Conservation (phyloP, 2,113 vertebrate genomes). For the Pelmatolapia mariae region DNA sequence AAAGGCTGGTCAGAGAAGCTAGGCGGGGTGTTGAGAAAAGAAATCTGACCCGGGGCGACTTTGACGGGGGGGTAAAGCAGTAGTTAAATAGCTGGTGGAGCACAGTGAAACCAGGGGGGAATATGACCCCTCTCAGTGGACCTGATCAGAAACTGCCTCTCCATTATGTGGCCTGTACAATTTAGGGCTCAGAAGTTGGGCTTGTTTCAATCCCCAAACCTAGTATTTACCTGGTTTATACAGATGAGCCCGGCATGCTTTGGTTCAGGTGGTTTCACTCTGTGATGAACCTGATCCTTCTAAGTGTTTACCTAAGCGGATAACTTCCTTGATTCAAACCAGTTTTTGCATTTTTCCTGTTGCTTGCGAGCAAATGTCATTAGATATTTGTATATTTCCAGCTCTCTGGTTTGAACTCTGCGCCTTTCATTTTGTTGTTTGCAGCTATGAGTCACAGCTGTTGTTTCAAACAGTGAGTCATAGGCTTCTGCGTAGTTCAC, state of each 20-base stretch:
- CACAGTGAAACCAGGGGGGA: constrained; percentile 42
- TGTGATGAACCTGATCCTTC: constrained; percentile 6
- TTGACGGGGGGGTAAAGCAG: constrained; percentile 19
- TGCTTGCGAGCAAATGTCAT: background rate
- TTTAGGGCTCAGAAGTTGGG: background rate
- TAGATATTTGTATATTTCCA: background rate
- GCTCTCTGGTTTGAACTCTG: background rate
- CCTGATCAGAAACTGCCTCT: constrained; percentile 30
- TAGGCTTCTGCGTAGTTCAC: background rate
- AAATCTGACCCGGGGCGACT: constrained; percentile 45
- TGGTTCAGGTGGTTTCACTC: constrained; percentile 18
- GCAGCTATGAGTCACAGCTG: background rate
- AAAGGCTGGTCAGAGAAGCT: constrained; percentile 7
- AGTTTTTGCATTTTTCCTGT: background rate
- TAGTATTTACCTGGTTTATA: background rate
- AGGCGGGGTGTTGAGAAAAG: constrained; percentile 43
- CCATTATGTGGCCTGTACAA: constrained; percentile 15
- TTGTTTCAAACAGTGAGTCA: constrained; percentile 14
- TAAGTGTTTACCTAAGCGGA: background rate
- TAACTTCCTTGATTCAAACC: background rate
- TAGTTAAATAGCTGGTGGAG: constrained; percentile 7
- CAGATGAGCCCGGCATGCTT: constrained; percentile 2
- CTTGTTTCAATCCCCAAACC: constrained; percentile 1
- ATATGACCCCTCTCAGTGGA: constrained; percentile 60
- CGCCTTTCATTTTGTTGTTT: background rate